phyloP scores from a whole-genome alignment of 2,888 invertebrate species.

The Orthosia incerta region DNA sequence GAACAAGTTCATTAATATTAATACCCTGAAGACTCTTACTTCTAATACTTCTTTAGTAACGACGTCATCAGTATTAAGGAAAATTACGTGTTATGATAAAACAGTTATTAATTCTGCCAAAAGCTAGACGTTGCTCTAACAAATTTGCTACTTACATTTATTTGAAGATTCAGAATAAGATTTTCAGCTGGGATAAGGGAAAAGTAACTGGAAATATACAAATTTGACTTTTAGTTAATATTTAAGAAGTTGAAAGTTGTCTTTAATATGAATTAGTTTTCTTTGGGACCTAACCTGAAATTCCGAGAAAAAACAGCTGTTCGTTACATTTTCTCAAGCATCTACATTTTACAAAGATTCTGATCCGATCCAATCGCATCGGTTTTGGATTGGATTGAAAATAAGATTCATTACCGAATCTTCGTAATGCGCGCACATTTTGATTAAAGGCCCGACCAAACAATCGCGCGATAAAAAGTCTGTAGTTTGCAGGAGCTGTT shows the following conservation, averaged over 20 bases:
- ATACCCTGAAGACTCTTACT: slow-evolving; percentile 22
- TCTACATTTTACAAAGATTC: no score
- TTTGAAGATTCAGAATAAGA: neutral
- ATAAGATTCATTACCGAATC: no score
- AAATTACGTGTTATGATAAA: slow-evolving; percentile 30
- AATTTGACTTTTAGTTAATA: neutral
- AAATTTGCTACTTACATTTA: neutral
- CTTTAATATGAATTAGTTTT: neutral
- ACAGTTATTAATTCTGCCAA: slow-evolving; percentile 22
- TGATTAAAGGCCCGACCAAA: no score
- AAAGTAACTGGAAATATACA: neutral
- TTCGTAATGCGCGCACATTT: no score
- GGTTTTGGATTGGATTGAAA: no score
- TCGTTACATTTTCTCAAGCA: no score
- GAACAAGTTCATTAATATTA: slow-evolving; percentile 23
- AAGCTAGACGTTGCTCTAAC: neutral
- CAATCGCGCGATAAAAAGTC: no score
- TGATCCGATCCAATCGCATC: no score
- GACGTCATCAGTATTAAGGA: slow-evolving; percentile 19
- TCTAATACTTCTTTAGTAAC: slow-evolving; percentile 43
- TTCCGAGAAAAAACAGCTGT: no score
- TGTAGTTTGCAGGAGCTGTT: no score
- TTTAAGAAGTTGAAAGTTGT: neutral
- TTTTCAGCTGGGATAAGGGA: neutral
- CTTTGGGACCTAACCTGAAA: neutral